These are phyloP conservation scores for Eulithis testata DNA, from an alignment of 2,888 invertebrate genomes.

Conservation along the genomic window DNA sequence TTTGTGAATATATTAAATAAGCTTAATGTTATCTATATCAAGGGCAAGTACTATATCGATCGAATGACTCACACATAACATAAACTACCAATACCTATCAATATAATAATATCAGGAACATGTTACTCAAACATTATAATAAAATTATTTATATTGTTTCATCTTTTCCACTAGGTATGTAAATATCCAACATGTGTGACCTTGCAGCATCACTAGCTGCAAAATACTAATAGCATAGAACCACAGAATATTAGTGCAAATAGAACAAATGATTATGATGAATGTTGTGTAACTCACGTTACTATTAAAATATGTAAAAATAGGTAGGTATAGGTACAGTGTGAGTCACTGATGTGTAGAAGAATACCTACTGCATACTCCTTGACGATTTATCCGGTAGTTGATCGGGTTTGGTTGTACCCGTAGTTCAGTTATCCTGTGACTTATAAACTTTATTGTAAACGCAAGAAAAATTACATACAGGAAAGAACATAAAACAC, in stretches of 20 bases:
- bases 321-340: background rate
- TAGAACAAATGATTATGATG: conserved; percentile 1
- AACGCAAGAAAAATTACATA: no score
- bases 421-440: no score
- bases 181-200: conserved; percentile 15
- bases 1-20: no score
- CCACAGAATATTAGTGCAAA: background rate
- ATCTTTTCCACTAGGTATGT: background rate
- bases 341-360: background rate
- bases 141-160: conserved; percentile 18
- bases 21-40: background rate
- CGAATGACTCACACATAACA: conserved; percentile 17
- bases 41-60: background rate
- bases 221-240: conserved; percentile 3
- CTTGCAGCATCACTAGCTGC: conserved; percentile 3
- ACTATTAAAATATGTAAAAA: no score
- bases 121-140: conserved; percentile 5
- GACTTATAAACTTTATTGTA: no score
- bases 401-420: no score
- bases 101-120: conserved; percentile 6
- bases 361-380: background rate
- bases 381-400: no score
- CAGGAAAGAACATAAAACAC: no score
- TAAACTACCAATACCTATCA: background rate
- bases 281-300: background rate